Evolutionary conservation across 1,140 invertebrate species (phyloP), one percentile per base, ranked within the genome.

Genomic region (Thaumatotibia leucotreta): DNA sequence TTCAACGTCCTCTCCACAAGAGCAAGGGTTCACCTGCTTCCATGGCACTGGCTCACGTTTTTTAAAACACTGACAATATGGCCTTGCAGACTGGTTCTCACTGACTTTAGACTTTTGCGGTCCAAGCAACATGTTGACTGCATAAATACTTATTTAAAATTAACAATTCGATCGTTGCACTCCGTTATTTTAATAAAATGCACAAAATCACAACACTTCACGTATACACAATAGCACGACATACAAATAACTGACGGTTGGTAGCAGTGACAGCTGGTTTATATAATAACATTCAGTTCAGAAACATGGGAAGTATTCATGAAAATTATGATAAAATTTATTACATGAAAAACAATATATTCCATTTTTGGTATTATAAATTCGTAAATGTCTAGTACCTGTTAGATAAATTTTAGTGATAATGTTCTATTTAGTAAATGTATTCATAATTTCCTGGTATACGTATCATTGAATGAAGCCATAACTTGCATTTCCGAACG

Each of bases 1-100:
- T 32, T 83, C 73, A 24, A 73, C 70, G 22, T 88, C 79, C 70
- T 89, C 85, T 0, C 85, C 86, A 66, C 86, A 89, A 5, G 65
- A 61, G 67, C 86, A 89, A 4, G 45, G 45, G 17, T 66, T 73
- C 58, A 77, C 32, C 45, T 81, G 68, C 29, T 75, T 73, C 80
- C 81, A 85, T 29, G 72, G 50, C 6, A 82, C 64, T 50, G 84
- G 85, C 24, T 65, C 52, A 39, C 75, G 79, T 64, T 77, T 77
- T 22, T 63, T 73, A 80, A 82, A 85, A 70, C 86, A 89, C 17
- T 75, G 64, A 64, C 86, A 89, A 64, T 77, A 89, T 2, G 86
- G 79, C 31, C 76, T 76, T 1, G 81, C 74, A 14, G 1, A 24
- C 35, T 65, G 8, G 27, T 61, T 64, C 14, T 76, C 70, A 17